Base-by-base conservation (phyloP, 2,113 vertebrate species). In the Delphinus delphis region DNA sequence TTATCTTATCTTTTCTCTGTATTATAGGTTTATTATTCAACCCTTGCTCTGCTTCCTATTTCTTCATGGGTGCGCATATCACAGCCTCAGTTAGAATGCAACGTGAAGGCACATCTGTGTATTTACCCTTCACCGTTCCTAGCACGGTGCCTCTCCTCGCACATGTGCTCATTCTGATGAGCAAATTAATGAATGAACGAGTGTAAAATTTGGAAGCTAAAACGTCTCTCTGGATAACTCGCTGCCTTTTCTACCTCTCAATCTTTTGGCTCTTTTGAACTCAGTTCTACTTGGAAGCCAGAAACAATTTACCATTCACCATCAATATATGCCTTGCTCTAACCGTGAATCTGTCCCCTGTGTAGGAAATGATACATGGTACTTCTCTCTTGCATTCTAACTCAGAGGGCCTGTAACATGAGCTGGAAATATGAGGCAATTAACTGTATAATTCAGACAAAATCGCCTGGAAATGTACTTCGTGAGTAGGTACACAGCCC, bases 401-500 rank as follows among this genome's bases (percentile, higher is more conserved):
- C 85, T 97, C 60, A 74, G 67, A 96, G 82, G 68, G 86, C 82
- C 93, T 91, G 73, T 68, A 96, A 91, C 71, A 50, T 26, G 73
- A 94, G 96, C 82, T 95, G 95, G 95, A 97, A 97, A 94, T 91
- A 97, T 88, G 85, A 97, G 88, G 91, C 95, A 97, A 94, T 94
- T 96, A 97, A 85, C 93, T 88, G 82, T 88, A 91, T 88, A 96
- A 97, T 91, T 97, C 97, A 92, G 93, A 95, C 96, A 97, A 90
- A 96, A 96, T 94, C 41, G 62, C 96, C 93, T 95, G 95, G 88
- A 97, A 95, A 94, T 95, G 96, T 95, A 87, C 91, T 94, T 95
- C 0, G 0, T 90, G 93, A 88, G 94, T 82, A 95, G 97, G 82
- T 97, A 97, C 96, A 86, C 23, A 93, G 96, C 76, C 44, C 91